A percentile compares a stretch with the other conserved stretches of the same genome.
These are phyloP conservation scores for Orientallactaga bullata DNA, from an alignment of 2,113 vertebrate species.

Conservation along the genomic window DNA sequence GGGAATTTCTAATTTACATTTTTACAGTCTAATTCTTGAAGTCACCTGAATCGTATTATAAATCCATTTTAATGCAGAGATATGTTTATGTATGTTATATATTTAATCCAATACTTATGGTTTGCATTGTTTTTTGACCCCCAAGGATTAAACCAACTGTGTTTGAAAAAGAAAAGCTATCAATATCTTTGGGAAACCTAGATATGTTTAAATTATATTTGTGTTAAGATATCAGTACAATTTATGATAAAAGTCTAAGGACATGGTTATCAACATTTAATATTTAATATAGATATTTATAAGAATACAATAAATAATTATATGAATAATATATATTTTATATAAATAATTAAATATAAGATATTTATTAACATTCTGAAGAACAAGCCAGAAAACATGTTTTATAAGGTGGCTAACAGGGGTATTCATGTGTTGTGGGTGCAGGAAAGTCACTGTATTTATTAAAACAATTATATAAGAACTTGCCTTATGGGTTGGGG, in stretches of 20 bases:
- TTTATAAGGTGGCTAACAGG: background rate
- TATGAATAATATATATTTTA: too few species aligned
- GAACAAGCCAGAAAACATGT: background rate
- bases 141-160: background rate
- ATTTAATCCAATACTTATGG: background rate
- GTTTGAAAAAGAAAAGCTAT: background rate
- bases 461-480: background rate
- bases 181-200: background rate
- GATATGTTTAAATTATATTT: background rate
- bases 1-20: background rate
- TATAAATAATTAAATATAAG: too few species aligned
- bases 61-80: background rate
- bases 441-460: background rate
- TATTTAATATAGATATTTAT: background rate
- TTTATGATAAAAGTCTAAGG: constrained; percentile 11
- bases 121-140: background rate
- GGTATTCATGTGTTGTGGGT: background rate
- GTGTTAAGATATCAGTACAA: background rate
- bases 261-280: background rate
- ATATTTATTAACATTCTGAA: background rate
- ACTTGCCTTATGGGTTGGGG: background rate
- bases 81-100: background rate
- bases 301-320: too few species aligned
- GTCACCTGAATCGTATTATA: background rate
- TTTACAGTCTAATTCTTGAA: background rate